A percentile compares a stretch with the other conserved stretches of the same genome.
Conservation (phyloP, 2,888 invertebrate genomes). For the Temnothorax unifasciatus region DNA sequence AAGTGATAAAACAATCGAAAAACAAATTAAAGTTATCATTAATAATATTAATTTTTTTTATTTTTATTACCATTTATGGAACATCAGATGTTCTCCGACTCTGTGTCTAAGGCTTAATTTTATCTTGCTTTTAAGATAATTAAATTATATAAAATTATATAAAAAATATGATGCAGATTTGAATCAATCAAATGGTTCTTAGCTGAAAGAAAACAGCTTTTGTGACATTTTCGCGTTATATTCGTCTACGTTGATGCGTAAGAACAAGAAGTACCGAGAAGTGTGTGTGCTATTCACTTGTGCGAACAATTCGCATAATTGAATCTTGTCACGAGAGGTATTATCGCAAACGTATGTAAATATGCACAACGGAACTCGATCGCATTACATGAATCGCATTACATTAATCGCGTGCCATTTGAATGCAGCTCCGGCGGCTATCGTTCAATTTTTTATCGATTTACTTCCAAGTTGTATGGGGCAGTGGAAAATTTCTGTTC, state of each 20-base stretch:
- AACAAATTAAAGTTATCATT: background rate
- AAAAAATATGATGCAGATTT: background rate
- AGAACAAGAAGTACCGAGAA: conserved; percentile 10
- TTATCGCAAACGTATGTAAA: conserved; percentile 26
- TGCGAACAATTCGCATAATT: conserved; percentile 43
- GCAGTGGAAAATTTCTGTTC: background rate
- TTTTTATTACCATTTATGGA: background rate
- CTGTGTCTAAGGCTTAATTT: too few relatives aligned
- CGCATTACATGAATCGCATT: conserved; percentile 54
- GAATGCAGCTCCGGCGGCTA: background rate
- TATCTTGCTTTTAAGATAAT: too few relatives aligned
- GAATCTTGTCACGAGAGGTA: conserved; percentile 18
- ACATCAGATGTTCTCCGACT: background rate
- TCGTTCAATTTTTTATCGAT: conserved; percentile 29
- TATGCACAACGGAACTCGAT: conserved; percentile 37
- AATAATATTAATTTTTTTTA: background rate
- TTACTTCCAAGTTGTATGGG: background rate
- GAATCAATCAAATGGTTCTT: background rate
- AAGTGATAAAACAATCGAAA: background rate
- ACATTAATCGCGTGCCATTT: conserved; percentile 39
- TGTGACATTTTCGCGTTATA: background rate
- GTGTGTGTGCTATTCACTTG: conserved; percentile 4
- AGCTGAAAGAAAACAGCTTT: background rate
- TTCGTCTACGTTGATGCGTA: background rate
- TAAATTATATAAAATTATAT: too few relatives aligned